Evolutionary conservation across 2,888 invertebrate genomes (phyloP).

Genomic region (Lapara coniferarum): DNA sequence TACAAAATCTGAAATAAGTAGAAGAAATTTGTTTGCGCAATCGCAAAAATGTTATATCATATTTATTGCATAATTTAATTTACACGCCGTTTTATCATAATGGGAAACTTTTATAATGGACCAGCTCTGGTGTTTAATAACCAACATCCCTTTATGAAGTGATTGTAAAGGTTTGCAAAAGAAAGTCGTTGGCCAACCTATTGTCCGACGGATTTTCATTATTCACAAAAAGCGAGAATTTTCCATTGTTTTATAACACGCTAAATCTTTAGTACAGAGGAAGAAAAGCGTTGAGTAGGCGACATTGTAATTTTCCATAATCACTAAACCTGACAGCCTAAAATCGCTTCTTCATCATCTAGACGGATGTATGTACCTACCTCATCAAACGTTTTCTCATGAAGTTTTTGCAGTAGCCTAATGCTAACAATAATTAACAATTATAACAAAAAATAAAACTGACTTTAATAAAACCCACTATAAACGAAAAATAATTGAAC

Average conservation of each 20-base stretch:
- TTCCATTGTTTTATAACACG: background rate
- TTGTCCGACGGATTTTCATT: background rate
- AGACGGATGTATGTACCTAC: too few relatives aligned
- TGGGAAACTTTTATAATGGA: conserved; percentile 1
- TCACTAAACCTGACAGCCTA: too few relatives aligned
- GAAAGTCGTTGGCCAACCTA: conserved; percentile 5
- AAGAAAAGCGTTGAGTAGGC: too few relatives aligned
- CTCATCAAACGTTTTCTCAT: too few relatives aligned
- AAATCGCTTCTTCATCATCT: too few relatives aligned
- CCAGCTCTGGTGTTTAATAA: background rate
- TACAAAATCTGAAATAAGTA: background rate
- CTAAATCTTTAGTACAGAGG: too few relatives aligned
- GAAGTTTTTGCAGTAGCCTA: too few relatives aligned
- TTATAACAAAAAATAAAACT: too few relatives aligned
- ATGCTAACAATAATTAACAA: too few relatives aligned
- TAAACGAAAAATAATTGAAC: too few relatives aligned
- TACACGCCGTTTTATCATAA: background rate
- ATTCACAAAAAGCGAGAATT: background rate
- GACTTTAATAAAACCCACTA: too few relatives aligned
- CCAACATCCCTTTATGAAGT: background rate
- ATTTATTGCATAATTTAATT: background rate
- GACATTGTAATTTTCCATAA: too few relatives aligned
- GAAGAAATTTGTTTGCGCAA: background rate
- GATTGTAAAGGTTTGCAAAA: background rate
- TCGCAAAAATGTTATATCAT: background rate